These are phyloP conservation scores for Tuta absoluta DNA, from an alignment of 2,888 invertebrate genomes.

Conservation along the genomic window DNA sequence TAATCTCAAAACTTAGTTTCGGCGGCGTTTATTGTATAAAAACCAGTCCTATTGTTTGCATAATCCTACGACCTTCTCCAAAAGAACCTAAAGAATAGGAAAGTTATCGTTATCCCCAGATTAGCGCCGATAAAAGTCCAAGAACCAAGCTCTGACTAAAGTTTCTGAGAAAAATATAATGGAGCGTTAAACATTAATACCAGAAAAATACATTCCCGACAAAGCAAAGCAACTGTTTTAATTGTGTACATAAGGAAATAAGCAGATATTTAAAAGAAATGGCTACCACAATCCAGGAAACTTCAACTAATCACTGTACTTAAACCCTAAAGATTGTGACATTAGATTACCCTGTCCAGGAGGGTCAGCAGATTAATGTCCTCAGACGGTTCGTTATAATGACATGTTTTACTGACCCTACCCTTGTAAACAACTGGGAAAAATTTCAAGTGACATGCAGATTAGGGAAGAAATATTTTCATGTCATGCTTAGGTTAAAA, in stretches of 20 bases:
- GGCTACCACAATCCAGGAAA: not conserved
- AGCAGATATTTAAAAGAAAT: not conserved
- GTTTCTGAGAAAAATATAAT: not conserved
- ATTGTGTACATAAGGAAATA: not conserved
- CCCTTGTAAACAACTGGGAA: constrained; percentile 34
- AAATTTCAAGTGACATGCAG: constrained; percentile 37
- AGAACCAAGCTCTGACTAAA: not conserved
- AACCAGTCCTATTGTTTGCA: not conserved
- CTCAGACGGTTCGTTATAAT: constrained; percentile 44
- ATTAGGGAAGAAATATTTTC: constrained; percentile 28
- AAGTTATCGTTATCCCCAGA: constrained; percentile 4
- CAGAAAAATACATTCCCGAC: not conserved
- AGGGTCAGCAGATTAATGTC: constrained; percentile 31
- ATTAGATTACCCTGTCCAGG: constrained; percentile 39
- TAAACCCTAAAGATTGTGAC: constrained; percentile 33
- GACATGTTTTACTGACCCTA: constrained; percentile 47
- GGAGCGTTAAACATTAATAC: not conserved
- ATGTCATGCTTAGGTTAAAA: constrained; percentile 27
- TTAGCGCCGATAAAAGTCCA: not conserved
- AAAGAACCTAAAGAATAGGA: not conserved
- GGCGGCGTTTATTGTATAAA: not conserved
- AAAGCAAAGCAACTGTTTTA: not conserved
- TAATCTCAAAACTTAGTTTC: no score
- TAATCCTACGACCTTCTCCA: not conserved
- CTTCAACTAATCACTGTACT: constrained; percentile 21